A percentile compares a stretch with the other conserved stretches of the same genome.
phyloP scores from a whole-genome alignment of 1,140 invertebrate genomes.

The Monomorium pharaonis region DNA sequence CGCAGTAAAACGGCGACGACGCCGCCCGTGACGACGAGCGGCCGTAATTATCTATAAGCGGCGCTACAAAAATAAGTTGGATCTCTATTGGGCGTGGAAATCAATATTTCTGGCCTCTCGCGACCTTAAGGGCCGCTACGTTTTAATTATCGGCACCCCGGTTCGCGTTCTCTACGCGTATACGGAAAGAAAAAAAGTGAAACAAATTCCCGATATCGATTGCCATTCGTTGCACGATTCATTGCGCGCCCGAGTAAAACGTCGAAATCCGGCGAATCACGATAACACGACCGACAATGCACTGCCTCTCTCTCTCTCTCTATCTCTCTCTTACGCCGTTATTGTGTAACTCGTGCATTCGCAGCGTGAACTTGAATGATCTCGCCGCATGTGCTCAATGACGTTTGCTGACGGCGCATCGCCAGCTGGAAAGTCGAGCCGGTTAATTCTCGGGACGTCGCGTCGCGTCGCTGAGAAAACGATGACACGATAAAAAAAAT shows the following conservation, averaged over 20 bases:
- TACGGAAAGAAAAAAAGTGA: not conserved
- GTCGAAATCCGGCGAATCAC: not conserved
- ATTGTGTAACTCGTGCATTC: not conserved
- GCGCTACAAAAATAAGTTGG: slow-evolving; percentile 36
- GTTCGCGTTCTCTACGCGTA: not conserved
- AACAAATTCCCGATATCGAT: slow-evolving; percentile 3
- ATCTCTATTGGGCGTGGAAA: not conserved
- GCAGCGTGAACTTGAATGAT: not conserved
- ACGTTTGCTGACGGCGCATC: not conserved
- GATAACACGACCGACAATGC: not conserved
- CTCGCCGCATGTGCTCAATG: not conserved
- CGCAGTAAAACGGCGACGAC: not conserved
- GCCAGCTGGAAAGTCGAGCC: not conserved
- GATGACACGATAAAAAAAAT: slow-evolving; percentile 37
- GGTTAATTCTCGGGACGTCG: not conserved
- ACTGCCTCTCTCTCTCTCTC: too few relatives aligned
- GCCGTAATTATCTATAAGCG: slow-evolving; percentile 28
- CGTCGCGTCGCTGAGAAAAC: not conserved
- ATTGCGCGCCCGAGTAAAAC: not conserved
- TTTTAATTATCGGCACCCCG: slow-evolving; percentile 9
- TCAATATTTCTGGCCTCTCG: slow-evolving; percentile 19
- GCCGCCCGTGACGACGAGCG: not conserved
- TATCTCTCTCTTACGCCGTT: too few relatives aligned
- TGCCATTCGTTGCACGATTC: not conserved
- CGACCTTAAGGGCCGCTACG: slow-evolving; percentile 16